phyloP scores from a whole-genome alignment of 2,888 invertebrate species.

The Synanthedon andrenaeformis region DNA sequence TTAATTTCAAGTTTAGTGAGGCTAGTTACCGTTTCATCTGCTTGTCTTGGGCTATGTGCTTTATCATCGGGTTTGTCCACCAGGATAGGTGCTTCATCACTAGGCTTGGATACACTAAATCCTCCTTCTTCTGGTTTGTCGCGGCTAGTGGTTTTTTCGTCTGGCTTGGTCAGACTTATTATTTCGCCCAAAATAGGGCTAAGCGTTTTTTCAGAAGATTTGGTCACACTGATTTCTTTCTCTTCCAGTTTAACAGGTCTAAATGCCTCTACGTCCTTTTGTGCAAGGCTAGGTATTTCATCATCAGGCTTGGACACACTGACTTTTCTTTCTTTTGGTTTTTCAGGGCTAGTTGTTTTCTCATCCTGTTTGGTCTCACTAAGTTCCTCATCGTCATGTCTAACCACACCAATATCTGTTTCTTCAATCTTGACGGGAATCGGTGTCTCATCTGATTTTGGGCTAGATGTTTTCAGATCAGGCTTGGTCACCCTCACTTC shows the following conservation, averaged over 20 bases:
- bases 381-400: too few relatives aligned
- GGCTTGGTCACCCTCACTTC: too few relatives aligned
- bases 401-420: too few relatives aligned
- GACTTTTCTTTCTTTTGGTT: background rate
- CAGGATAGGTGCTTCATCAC: too few relatives aligned
- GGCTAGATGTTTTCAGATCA: too few relatives aligned
- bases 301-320: background rate
- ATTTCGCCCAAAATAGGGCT: too few relatives aligned
- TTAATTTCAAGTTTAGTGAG: too few relatives aligned
- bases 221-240: background rate
- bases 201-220: slow-evolving; percentile 1
- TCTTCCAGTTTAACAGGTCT: background rate
- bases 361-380: too few relatives aligned
- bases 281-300: background rate
- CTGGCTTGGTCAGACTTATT: background rate
- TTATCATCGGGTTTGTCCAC: background rate
- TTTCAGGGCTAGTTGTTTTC: background rate
- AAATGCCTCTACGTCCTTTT: background rate
- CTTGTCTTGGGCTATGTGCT: background rate
- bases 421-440: too few relatives aligned
- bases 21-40: background rate
- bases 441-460: too few relatives aligned
- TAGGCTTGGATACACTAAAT: background rate
- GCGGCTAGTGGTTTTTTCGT: background rate
- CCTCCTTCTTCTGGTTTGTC: slow-evolving; percentile 8